Conservation (phyloP, 92 coral and sea anemone species). For the Pocillopora meandrina region DNA sequence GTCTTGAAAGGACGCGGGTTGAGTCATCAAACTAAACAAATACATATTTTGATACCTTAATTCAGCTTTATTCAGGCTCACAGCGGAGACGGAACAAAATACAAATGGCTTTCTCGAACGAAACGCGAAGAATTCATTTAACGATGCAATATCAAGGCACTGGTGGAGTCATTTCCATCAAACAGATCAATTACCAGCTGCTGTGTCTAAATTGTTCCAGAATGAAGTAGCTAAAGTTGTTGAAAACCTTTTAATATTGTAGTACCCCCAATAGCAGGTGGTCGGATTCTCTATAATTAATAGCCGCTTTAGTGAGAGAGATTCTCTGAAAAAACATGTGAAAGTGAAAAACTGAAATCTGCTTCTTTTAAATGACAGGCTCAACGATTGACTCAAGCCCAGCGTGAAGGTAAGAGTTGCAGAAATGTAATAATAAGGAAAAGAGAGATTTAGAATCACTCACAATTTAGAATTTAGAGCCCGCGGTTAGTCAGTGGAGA, state of each 20-base stretch:
- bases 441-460: neutral
- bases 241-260: too few relatives aligned
- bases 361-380: conserved; percentile 5
- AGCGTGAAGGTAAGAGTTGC: conserved; percentile 22
- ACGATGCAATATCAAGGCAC: neutral
- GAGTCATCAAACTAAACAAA: neutral
- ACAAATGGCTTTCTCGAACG: neutral
- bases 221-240: too few relatives aligned
- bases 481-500: too few relatives aligned
- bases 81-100: neutral
- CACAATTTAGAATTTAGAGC: too few relatives aligned
- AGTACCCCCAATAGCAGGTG: too few relatives aligned
- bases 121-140: neutral
- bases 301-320: too few relatives aligned
- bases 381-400: conserved; percentile 4
- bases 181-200: neutral
- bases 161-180: neutral
- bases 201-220: too few relatives aligned
- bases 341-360: too few relatives aligned
- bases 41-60: neutral
- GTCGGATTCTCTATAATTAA: too few relatives aligned
- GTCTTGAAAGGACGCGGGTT: neutral
- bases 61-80: neutral
- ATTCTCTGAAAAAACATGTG: too few relatives aligned
- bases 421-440: neutral